phyloP scores from a whole-genome alignment of 2,888 invertebrate genomes.

The Uloborus plumipes region DNA sequence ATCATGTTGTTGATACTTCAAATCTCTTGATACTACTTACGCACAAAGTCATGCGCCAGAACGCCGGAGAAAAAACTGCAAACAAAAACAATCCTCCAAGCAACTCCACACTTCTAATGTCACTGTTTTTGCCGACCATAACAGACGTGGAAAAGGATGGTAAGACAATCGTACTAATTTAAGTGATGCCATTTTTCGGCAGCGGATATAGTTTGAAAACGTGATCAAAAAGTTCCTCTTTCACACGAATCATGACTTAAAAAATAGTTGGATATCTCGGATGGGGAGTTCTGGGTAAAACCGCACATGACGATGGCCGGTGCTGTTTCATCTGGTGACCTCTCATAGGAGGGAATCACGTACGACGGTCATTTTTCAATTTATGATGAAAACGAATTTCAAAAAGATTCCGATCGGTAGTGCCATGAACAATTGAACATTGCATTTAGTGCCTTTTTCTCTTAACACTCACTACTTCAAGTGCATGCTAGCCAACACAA shows the following conservation, averaged over 20 bases:
- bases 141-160: not conserved
- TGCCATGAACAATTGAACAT: no score
- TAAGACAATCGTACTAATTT: constrained; percentile 58
- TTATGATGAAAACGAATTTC: constrained; percentile 33
- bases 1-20: constrained; percentile 22
- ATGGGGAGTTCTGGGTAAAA: constrained; percentile 2
- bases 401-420: not conserved
- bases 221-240: constrained; percentile 59
- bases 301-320: constrained; percentile 37
- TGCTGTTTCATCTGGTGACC: constrained; percentile 24
- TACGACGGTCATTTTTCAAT: constrained; percentile 57
- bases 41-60: constrained; percentile 46
- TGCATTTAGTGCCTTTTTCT: no score
- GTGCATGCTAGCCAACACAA: no score
- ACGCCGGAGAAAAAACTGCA: not conserved
- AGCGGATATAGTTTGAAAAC: constrained; percentile 44
- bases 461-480: no score
- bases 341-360: constrained; percentile 46
- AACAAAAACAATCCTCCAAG: constrained; percentile 10
- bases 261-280: constrained; percentile 51
- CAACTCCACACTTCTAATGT: constrained; percentile 48
- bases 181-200: constrained; percentile 51
- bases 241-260: constrained; percentile 50
- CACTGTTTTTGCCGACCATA: constrained; percentile 7
- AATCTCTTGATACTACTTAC: constrained; percentile 19